Percentiles rank a stretch among this genome's conserved stretches.
Conservation (phyloP, 2,113 vertebrate genomes). For the Euleptes europaea region DNA sequence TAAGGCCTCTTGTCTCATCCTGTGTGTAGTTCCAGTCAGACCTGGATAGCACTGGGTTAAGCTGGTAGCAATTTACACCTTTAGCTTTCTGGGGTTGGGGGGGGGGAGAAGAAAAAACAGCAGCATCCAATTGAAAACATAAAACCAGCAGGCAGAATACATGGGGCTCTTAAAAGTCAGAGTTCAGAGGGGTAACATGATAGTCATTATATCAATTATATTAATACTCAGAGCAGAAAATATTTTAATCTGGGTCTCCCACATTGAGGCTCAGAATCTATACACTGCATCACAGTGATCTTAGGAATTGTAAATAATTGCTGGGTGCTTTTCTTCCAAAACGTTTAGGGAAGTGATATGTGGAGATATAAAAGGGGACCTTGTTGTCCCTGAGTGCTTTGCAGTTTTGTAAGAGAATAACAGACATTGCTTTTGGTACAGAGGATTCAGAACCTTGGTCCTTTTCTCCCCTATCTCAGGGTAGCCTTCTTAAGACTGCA, state of each 20-base stretch:
- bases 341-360: not conserved
- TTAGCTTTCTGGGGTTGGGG: no score
- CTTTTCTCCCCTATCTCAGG: not conserved
- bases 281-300: not conserved
- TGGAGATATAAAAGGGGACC: not conserved
- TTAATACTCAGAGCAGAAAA: not conserved
- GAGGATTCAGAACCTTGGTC: not conserved
- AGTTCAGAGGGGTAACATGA: no score
- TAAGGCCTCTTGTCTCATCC: no score
- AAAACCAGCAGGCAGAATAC: no score
- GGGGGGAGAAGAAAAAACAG: no score
- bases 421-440: not conserved
- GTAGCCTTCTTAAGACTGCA: not conserved
- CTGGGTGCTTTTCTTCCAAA: not conserved
- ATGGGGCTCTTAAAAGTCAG: no score
- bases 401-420: not conserved
- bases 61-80: no score
- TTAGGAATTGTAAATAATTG: not conserved
- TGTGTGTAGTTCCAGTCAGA: no score
- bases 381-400: not conserved
- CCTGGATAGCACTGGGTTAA: no score
- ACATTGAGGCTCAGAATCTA: not conserved
- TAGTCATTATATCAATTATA: no score
- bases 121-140: no score
- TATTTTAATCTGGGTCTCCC: not conserved